Evolutionary conservation across 2,888 invertebrate genomes (phyloP), one percentile per base, ranked within the genome.

Genomic region (Acrocyrtus sp.): DNA sequence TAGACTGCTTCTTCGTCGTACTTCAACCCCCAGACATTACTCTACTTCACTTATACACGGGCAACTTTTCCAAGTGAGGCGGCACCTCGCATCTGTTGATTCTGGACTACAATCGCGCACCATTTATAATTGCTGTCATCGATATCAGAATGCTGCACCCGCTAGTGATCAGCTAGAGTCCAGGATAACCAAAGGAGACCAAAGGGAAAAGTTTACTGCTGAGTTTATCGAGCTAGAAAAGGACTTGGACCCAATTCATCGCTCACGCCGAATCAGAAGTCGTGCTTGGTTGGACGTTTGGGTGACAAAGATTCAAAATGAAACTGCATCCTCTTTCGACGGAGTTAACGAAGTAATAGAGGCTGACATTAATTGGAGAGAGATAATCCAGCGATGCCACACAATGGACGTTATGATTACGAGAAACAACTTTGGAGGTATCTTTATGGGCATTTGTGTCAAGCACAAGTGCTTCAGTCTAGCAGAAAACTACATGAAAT

Each of bases 401-500:
- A 17, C 48, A 39, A 6, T 67, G 26, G 75, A 75, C 29, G 6
- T 19, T 1, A 10, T 39, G 4, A 62, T 75, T 8, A 57, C 12
- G n/a, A 65, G 47, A 19, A 24, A 48, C 1, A 75, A 67, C 21
- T 29, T 75, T 34, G 90, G 92, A 84, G 87, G 88, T 39, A 82
- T 87, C 0, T 85, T 91, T 43, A 82, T 91, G 43, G 87, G 88
- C 66, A 81, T 86, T 21, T 88, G 90, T 83, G 81, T 85, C 6
- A 81, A 81, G 3, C 78, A 82, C 0, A 84, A 85, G 29, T 85
- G 88, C 47, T 84, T 87, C 56, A 82, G 86, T 51, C 82, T 86
- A 34, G 90, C 89, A 0, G 84, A 87, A 69, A 87, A 86, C 29
- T 92, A 89, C 84, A 83, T 89, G 0, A 82, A 86, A 5, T 87